These are phyloP conservation scores for Adelosebastes latens DNA, from an alignment of 2,797 vertebrate genomes.

Conservation along the genomic window DNA sequence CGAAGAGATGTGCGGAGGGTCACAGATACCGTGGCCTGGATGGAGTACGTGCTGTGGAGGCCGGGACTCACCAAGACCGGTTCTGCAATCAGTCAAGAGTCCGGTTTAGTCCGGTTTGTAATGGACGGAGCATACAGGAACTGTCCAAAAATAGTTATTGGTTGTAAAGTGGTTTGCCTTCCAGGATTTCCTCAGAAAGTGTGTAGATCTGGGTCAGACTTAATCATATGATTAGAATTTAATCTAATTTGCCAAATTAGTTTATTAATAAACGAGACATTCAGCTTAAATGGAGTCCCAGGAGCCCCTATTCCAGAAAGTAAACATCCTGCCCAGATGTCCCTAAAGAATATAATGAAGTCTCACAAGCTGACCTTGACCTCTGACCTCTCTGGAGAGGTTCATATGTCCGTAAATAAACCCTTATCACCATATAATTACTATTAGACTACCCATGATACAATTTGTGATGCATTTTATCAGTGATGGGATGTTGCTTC, in stretches of 20 bases:
- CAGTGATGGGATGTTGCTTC: background rate
- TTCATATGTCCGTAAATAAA: background rate
- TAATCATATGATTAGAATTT: background rate
- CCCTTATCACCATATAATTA: background rate
- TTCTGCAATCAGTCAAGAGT: conserved; percentile 28
- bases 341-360: background rate
- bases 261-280: background rate
- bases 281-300: background rate
- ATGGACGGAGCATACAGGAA: conserved; percentile 12
- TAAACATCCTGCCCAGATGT: conserved; percentile 3
- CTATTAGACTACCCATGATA: background rate
- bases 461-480: background rate
- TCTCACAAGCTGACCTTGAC: conserved; percentile 7
- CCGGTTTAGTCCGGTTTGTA: conserved; percentile 11
- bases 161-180: conserved; percentile 42
- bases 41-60: conserved; percentile 25
- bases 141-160: conserved; percentile 24
- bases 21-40: conserved; percentile 34
- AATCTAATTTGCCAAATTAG: background rate
- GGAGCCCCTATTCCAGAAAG: background rate
- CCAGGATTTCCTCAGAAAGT: conserved; percentile 53
- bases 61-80: background rate
- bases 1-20: conserved; percentile 36
- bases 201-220: background rate
- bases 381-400: background rate